phyloP scores from a whole-genome alignment of 2,888 invertebrate genomes.

The Phortica magna region DNA sequence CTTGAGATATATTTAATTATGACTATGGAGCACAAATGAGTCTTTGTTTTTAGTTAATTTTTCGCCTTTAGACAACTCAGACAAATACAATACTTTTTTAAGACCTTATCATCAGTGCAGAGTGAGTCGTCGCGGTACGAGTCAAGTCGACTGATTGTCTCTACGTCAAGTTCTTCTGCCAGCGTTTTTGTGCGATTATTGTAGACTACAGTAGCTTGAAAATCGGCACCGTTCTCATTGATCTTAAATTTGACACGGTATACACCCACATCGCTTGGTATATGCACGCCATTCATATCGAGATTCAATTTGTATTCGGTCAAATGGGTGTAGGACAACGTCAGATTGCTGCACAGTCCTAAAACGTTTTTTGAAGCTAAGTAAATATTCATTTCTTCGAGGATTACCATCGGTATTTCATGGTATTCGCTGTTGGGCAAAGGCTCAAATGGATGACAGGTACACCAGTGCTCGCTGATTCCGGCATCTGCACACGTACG shows the following conservation, averaged over 20 bases:
- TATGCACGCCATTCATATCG: slow-evolving; percentile 8
- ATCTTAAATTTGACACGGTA: slow-evolving; percentile 25
- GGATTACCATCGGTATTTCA: slow-evolving; percentile 26
- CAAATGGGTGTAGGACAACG: background rate
- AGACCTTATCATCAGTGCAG: slow-evolving; percentile 78
- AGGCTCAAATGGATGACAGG: slow-evolving; percentile 78
- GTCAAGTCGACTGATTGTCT: slow-evolving; percentile 81
- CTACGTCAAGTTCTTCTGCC: slow-evolving; percentile 54
- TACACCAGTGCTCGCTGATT: slow-evolving; percentile 55
- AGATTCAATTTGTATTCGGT: slow-evolving; percentile 33
- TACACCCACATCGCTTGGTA: slow-evolving; percentile 29
- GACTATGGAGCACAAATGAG: too few relatives aligned
- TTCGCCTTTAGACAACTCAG: background rate
- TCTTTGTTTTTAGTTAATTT: background rate
- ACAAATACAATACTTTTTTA: slow-evolving; percentile 80
- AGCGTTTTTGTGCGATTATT: slow-evolving; percentile 28
- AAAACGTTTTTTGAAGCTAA: slow-evolving; percentile 18
- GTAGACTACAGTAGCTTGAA: slow-evolving; percentile 47
- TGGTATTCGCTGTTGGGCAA: slow-evolving; percentile 3
- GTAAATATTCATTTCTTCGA: slow-evolving; percentile 41
- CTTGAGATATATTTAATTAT: too few relatives aligned
- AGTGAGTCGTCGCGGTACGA: slow-evolving; percentile 78
- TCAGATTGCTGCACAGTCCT: slow-evolving; percentile 34
- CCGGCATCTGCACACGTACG: slow-evolving; percentile 54
- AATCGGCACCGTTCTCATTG: slow-evolving; percentile 18